phyloP scores from a whole-genome alignment of 2,113 vertebrate genomes.

The Garra rufa region DNA sequence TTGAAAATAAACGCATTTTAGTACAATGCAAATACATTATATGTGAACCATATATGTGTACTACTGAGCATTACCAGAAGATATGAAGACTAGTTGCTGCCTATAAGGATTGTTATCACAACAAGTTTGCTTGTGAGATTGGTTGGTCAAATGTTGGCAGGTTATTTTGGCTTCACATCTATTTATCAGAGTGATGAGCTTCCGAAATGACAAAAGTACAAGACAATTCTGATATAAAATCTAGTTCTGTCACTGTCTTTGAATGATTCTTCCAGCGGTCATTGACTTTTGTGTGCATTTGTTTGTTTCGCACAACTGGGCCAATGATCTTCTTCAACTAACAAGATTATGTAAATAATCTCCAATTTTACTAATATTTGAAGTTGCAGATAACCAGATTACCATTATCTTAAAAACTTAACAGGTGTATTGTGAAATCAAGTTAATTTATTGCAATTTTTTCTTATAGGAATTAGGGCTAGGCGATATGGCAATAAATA shows the following conservation, averaged over 20 bases:
- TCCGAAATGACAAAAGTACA: background rate
- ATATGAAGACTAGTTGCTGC: no score
- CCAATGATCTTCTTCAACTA: slow-evolving; percentile 15
- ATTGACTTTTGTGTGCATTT: slow-evolving; percentile 19
- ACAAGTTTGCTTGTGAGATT: background rate
- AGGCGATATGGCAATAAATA: background rate
- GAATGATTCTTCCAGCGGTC: background rate
- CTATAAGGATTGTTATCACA: no score
- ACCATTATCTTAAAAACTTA: slow-evolving; percentile 1
- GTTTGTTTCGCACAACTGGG: slow-evolving; percentile 19
- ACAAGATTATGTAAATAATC: background rate
- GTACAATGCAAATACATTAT: no score
- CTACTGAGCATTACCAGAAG: no score
- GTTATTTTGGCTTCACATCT: background rate
- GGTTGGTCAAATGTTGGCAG: background rate
- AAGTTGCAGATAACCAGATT: background rate
- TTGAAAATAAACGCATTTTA: no score
- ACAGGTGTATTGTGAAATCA: background rate
- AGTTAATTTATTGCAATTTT: background rate
- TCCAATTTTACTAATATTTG: slow-evolving; percentile 12
- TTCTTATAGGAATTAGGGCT: background rate
- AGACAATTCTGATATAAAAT: background rate
- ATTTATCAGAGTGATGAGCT: slow-evolving; percentile 10
- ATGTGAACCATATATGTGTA: no score
- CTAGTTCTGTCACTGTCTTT: background rate